Evolutionary conservation across 2,888 invertebrate species (phyloP), one percentile per base, ranked within the genome.

Genomic region (Plagodis dolabraria): DNA sequence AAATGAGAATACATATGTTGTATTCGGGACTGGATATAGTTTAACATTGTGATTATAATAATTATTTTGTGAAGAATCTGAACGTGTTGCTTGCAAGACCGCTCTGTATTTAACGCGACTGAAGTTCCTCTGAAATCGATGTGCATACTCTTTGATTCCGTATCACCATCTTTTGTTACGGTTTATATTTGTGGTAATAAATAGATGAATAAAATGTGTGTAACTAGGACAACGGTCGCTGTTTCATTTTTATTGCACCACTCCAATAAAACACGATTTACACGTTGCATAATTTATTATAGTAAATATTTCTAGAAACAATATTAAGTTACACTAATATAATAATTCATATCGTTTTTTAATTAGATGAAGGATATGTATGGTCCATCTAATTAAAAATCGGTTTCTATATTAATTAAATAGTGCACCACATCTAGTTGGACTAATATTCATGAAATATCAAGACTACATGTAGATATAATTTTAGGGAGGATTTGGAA

Each of bases 161-260:
- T 85, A 79, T 87, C 87, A 84, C 84, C 87, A 89, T 88, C 89
- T 80, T 92, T 83, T 85, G 90, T 92, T 92, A 90, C 85, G 80
- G 86, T 87, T 89, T 87, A 82, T 89, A 90, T 87, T 69, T 86
- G 87, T 87, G 85, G 79, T 89, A 36, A 89, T 87, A 87, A 86
- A 87, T 89, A 89, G 86, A 77, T 76, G 80, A 92, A 89, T 87
- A 89, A 89, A 86, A 86, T 89, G 91, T 91, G 92, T 92, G 92
- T 91, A 89, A 88, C 84, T 92, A 92, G 90, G 79, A 87, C 82
- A 82, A 78, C 67, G 70, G 83, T 65, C 65, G 84, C 69, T 83
- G 89, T 91, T 91, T 90, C 67, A 90, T 88, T 36, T 36, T 55
- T 48, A 56, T 68, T 45, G 59, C 58, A 34, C 40, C 42, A n/a